A percentile compares a stretch with the other conserved stretches of the same genome.
Conservation (phyloP, 2,113 vertebrate species). For the Oostethus manadensis region DNA sequence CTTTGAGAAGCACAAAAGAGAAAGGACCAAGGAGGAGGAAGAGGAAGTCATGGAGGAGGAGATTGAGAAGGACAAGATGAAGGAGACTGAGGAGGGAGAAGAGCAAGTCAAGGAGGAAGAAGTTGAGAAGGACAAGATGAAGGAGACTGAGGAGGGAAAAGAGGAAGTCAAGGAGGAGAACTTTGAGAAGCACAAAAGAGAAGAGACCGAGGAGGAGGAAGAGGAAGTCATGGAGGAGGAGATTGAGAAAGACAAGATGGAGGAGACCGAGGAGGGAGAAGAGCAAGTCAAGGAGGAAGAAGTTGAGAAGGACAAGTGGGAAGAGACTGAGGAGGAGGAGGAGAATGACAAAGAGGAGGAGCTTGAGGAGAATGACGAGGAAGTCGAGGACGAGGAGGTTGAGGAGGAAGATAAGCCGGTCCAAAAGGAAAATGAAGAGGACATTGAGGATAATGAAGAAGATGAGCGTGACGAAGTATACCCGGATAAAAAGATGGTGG, state of each 20-base stretch:
- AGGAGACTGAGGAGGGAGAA: background rate
- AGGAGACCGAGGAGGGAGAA: background rate
- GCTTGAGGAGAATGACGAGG: background rate
- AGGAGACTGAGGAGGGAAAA: background rate
- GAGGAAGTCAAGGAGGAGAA: background rate
- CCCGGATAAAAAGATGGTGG: too few species aligned
- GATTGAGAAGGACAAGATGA: background rate
- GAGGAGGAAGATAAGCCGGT: too few species aligned
- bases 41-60: background rate
- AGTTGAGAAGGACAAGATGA: background rate
- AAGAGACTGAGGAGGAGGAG: background rate
- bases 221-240: background rate
- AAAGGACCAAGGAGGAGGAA: background rate
- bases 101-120: background rate
- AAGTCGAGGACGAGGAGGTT: background rate
- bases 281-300: background rate
- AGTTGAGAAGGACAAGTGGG: background rate
- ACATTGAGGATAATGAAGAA: background rate
- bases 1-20: background rate
- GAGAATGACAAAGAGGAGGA: background rate
- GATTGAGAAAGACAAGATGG: background rate
- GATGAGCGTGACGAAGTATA: background rate
- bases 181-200: background rate
- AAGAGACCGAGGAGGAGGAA: background rate
- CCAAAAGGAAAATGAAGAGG: background rate